Percentiles rank a stretch among this genome's conserved stretches.
These are phyloP conservation scores for Centropus bengalensis DNA, from an alignment of 2,113 vertebrate species.

Conservation along the genomic window DNA sequence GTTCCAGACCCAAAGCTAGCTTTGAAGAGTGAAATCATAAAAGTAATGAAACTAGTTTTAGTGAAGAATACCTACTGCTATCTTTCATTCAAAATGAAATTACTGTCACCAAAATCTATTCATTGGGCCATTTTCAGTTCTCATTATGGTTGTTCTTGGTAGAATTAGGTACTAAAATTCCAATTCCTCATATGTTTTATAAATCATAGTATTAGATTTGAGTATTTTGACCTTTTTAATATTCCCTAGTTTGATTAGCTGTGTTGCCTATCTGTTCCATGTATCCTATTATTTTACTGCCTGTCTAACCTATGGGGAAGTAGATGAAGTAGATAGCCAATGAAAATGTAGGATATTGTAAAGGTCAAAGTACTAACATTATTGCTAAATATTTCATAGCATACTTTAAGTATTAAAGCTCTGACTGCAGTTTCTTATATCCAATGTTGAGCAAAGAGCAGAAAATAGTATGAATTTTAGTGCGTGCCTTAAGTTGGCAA, in stretches of 20 bases:
- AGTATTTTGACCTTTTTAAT: slow-evolving; percentile 72
- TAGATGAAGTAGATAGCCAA: slow-evolving; percentile 16
- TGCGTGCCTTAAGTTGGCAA: not conserved
- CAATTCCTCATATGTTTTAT: slow-evolving; percentile 64
- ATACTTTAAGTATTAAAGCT: slow-evolving; percentile 45
- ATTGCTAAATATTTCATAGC: slow-evolving; percentile 52
- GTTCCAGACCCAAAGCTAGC: not conserved
- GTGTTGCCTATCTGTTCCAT: not conserved
- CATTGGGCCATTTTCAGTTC: slow-evolving; percentile 60
- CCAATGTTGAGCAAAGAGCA: not conserved
- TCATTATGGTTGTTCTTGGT: slow-evolving; percentile 56
- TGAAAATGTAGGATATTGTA: slow-evolving; percentile 35
- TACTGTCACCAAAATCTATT: slow-evolving; percentile 58
- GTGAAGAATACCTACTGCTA: slow-evolving; percentile 27
- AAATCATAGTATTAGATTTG: slow-evolving; percentile 55
- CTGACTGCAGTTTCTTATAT: not conserved
- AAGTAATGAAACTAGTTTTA: slow-evolving; percentile 61
- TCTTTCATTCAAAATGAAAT: slow-evolving; percentile 60
- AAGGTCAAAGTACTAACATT: slow-evolving; percentile 68
- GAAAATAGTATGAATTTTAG: not conserved
- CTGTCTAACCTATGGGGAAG: slow-evolving; percentile 32
- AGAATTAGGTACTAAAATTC: slow-evolving; percentile 59
- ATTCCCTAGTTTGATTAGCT: slow-evolving; percentile 54
- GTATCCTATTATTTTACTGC: slow-evolving; percentile 22
- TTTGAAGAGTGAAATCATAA: slow-evolving; percentile 56